These are phyloP conservation scores for Grus americana DNA, from an alignment of 2,113 vertebrate species.

Conservation along the genomic window DNA sequence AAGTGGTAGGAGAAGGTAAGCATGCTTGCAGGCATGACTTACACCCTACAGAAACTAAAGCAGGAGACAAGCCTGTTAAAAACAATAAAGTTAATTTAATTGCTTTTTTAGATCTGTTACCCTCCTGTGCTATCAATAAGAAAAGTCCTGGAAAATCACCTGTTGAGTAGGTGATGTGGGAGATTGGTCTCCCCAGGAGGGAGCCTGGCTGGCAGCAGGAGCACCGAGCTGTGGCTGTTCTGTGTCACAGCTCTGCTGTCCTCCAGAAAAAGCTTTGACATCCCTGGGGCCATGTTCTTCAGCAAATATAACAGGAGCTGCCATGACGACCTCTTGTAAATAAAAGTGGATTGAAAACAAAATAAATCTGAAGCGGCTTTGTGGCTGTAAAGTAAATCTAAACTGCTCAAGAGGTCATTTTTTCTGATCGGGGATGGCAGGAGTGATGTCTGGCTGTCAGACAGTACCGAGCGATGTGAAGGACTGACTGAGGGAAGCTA, in stretches of 20 bases:
- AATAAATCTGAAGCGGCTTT: neutral
- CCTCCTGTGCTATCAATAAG: neutral
- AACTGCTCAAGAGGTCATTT: neutral
- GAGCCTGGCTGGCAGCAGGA: neutral
- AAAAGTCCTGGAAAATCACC: neutral
- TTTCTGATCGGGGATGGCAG: neutral
- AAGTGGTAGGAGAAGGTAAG: neutral
- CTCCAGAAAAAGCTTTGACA: neutral
- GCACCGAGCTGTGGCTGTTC: neutral
- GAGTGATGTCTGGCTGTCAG: neutral
- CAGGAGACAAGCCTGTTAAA: neutral
- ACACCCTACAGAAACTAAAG: neutral
- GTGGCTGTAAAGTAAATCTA: neutral
- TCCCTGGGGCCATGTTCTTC: neutral
- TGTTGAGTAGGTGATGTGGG: neutral
- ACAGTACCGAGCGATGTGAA: accelerated
- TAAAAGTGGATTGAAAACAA: neutral
- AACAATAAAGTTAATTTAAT: neutral
- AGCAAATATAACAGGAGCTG: neutral
- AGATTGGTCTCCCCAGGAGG: neutral
- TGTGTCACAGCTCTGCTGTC: neutral
- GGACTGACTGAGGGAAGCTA: neutral
- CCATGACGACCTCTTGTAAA: slow-evolving; percentile 3
- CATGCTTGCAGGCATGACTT: neutral
- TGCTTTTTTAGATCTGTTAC: neutral